These are phyloP conservation scores for Olivierus martensii DNA, from an alignment of 1,140 invertebrate species.

Conservation along the genomic window DNA sequence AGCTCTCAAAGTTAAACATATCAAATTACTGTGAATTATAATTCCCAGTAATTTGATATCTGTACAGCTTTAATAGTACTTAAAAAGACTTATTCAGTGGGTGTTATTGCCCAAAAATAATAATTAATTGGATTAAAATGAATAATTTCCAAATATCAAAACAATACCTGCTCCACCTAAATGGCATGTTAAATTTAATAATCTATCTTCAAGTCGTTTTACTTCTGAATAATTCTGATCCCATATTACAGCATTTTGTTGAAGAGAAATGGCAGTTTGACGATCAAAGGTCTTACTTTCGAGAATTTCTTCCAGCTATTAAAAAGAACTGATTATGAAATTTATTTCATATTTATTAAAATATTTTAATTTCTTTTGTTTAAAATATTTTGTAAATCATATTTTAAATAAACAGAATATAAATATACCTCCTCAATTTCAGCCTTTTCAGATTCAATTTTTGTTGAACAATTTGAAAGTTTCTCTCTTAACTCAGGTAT, in stretches of 20 bases:
- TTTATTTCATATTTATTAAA: no score
- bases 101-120: no score
- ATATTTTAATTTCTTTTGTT: no score
- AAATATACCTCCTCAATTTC: slow-evolving; percentile 6
- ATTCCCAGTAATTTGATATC: no score
- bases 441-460: background rate
- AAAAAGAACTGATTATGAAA: background rate
- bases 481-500: slow-evolving; percentile 12
- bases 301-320: slow-evolving; percentile 9
- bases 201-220: slow-evolving; percentile 27
- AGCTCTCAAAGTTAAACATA: no score
- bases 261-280: slow-evolving; percentile 1
- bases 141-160: no score
- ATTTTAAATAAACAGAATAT: no score
- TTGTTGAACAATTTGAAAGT: background rate
- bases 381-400: no score
- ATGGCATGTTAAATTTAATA: slow-evolving; percentile 32
- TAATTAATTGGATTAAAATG: no score
- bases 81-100: no score
- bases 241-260: slow-evolving; percentile 29
- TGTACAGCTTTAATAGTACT: no score
- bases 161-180: slow-evolving; percentile 23
- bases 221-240: slow-evolving; percentile 47
- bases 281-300: slow-evolving; percentile 4
- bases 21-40: no score